Conservation (phyloP, 2,113 vertebrate species). For the Xiphorhynchus elegans region DNA sequence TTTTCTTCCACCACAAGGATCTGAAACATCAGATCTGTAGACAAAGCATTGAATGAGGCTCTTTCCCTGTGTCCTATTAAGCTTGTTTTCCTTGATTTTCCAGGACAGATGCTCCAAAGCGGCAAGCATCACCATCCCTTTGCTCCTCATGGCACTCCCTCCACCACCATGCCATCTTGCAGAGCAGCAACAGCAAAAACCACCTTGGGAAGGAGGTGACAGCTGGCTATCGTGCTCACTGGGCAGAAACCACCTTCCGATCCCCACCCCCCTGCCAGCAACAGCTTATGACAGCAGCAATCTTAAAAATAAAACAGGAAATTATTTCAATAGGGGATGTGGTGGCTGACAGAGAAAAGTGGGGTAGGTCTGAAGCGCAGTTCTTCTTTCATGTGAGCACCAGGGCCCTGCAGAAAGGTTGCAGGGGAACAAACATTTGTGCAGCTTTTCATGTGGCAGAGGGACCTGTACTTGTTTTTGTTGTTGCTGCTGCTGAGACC, state of each 20-base stretch:
- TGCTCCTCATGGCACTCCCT: rapidly evolving
- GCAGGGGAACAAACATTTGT: not conserved
- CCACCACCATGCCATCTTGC: rapidly evolving
- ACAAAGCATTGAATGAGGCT: not conserved
- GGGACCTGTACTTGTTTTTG: not conserved
- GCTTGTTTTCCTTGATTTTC: not conserved
- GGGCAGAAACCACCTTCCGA: not conserved
- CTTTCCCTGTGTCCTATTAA: not conserved
- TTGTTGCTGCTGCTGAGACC: not conserved
- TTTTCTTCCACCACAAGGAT: not conserved
- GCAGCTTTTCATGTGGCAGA: not conserved
- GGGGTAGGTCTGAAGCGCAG: not conserved
- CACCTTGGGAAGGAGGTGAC: not conserved
- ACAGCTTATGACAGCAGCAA: slow-evolving; percentile 21
- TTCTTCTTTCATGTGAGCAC: not conserved
- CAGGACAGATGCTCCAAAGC: not conserved
- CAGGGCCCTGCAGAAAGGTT: not conserved
- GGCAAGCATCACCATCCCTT: not conserved
- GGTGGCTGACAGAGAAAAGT: slow-evolving; percentile 28
- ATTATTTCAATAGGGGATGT: slow-evolving; percentile 58
- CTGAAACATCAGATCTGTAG: not conserved
- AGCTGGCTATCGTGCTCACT: not conserved
- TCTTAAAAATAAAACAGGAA: slow-evolving; percentile 69
- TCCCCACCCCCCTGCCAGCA: not conserved
- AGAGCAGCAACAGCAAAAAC: not conserved